phyloP scores from a whole-genome alignment of 2,888 invertebrate species.

The Brachypalpus laphriformis region DNA sequence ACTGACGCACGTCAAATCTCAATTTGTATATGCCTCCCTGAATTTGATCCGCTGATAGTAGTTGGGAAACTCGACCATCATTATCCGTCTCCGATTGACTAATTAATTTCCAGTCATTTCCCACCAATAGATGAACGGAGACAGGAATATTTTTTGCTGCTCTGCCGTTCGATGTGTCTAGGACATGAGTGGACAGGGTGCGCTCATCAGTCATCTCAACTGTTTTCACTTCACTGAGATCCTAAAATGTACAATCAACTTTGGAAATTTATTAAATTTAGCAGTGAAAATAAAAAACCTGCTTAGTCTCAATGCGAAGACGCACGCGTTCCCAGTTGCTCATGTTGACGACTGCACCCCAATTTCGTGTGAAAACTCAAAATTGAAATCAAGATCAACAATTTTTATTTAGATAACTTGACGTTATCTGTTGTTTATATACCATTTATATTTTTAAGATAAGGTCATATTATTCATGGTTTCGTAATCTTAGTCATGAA shows the following conservation, averaged over 20 bases:
- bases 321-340: slow-evolving; percentile 77
- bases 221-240: slow-evolving; percentile 37
- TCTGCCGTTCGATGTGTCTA: slow-evolving; percentile 88
- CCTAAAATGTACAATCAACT: slow-evolving; percentile 12
- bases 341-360: slow-evolving; percentile 71
- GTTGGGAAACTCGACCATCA: slow-evolving; percentile 87
- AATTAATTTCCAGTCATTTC: slow-evolving; percentile 87
- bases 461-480: not conserved
- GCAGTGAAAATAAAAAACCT: slow-evolving; percentile 61
- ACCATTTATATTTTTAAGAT: slow-evolving; percentile 19
- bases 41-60: slow-evolving; percentile 85
- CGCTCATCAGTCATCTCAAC: slow-evolving; percentile 80
- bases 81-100: slow-evolving; percentile 86
- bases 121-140: slow-evolving; percentile 85
- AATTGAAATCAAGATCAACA: slow-evolving; percentile 8
- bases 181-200: slow-evolving; percentile 89
- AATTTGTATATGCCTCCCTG: slow-evolving; percentile 89
- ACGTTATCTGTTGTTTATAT: slow-evolving; percentile 44
- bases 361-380: not conserved
- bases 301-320: slow-evolving; percentile 76
- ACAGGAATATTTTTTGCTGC: slow-evolving; percentile 88
- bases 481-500: slow-evolving; percentile 27
- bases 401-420: slow-evolving; percentile 28
- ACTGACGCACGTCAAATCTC: slow-evolving; percentile 88
- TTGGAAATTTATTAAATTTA: not conserved